phyloP scores from a whole-genome alignment of 1,140 invertebrate genomes.

The Cydia amplana region DNA sequence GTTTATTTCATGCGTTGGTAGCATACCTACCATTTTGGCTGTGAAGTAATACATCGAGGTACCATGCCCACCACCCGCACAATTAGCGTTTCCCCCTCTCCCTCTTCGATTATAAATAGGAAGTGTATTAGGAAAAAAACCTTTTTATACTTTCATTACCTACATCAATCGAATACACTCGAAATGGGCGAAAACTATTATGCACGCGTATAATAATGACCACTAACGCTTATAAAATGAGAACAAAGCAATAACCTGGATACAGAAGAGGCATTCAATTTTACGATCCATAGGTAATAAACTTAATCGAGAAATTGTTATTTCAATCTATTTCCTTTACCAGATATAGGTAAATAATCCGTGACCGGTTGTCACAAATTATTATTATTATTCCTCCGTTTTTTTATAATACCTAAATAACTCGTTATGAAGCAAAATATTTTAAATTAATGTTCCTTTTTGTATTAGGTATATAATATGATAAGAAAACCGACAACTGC shows the following conservation, averaged over 20 bases:
- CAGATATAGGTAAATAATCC: background rate
- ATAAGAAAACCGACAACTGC: background rate
- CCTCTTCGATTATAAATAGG: too few relatives aligned
- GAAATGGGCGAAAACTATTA: constrained; percentile 2
- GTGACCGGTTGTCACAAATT: background rate
- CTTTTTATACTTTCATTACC: background rate
- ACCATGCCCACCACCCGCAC: too few relatives aligned
- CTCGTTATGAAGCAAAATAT: too few relatives aligned
- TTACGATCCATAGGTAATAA: constrained; percentile 22
- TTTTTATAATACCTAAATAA: too few relatives aligned
- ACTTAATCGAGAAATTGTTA: constrained; percentile 19
- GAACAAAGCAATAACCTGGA: constrained; percentile 31
- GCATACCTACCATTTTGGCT: too few relatives aligned
- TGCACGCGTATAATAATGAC: constrained; percentile 23
- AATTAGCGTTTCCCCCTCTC: too few relatives aligned
- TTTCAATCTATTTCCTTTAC: background rate
- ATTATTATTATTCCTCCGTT: too few relatives aligned
- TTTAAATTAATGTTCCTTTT: too few relatives aligned
- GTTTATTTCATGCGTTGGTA: too few relatives aligned
- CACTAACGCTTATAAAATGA: constrained; percentile 29
- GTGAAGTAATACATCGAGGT: too few relatives aligned
- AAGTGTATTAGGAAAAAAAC: background rate
- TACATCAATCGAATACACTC: background rate
- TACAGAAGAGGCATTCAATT: constrained; percentile 19
- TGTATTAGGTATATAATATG: too few relatives aligned